Percentiles rank a stretch among this genome's conserved stretches.
These are phyloP conservation scores for Periphyllus acericola DNA, from an alignment of 2,888 invertebrate species.

Conservation along the genomic window DNA sequence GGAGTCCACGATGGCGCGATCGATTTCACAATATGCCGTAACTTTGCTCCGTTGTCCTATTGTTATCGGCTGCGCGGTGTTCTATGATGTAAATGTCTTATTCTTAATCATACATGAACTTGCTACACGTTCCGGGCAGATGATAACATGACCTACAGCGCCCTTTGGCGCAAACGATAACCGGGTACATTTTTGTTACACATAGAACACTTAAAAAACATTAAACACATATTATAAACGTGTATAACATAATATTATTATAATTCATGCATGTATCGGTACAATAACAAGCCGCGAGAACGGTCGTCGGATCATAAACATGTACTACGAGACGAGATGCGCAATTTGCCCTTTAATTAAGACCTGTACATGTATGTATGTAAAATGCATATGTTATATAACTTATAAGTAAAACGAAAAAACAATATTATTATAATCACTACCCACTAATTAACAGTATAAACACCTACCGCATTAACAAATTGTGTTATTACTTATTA, in stretches of 20 bases:
- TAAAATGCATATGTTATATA: too few species aligned
- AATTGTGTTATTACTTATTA: too few species aligned
- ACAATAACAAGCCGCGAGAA: too few species aligned
- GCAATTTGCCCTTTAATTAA: background rate
- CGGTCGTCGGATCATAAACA: background rate
- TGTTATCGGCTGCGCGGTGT: background rate
- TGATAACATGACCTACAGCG: conserved; percentile 63
- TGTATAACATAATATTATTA: too few species aligned
- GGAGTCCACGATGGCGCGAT: background rate
- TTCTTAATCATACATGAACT: background rate
- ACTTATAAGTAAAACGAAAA: too few species aligned
- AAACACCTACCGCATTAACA: too few species aligned
- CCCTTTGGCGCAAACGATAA: conserved; percentile 21
- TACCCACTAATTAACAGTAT: too few species aligned
- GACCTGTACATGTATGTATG: too few species aligned
- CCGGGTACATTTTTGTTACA: background rate
- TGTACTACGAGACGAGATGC: background rate
- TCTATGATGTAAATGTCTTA: background rate
- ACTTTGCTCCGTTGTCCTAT: background rate
- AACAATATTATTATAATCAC: too few species aligned
- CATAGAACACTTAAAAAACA: too few species aligned
- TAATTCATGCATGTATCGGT: too few species aligned
- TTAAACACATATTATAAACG: too few species aligned
- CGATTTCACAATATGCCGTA: background rate
- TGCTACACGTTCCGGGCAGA: background rate